Conservation (phyloP, 2,113 vertebrate species). For the Odocoileus virginianus region DNA sequence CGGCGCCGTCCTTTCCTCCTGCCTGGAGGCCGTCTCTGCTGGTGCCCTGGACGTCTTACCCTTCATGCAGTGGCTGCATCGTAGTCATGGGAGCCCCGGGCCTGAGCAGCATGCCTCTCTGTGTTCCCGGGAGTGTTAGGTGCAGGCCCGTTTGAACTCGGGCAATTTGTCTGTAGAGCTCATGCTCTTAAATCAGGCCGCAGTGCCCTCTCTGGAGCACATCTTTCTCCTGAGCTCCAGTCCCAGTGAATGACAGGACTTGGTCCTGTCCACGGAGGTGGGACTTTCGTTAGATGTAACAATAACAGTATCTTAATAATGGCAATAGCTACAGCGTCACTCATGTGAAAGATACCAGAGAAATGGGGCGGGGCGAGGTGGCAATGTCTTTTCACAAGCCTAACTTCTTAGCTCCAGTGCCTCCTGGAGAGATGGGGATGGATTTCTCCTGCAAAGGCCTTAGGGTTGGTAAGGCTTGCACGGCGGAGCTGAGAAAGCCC, state of each 20-base stretch:
- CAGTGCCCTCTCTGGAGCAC: not conserved
- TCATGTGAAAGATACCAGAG: not conserved
- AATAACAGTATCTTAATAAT: not conserved
- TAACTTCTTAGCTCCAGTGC: not conserved
- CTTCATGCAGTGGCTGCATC: not conserved
- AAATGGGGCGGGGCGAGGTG: too few relatives aligned
- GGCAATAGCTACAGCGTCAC: fast-evolving
- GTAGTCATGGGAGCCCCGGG: not conserved
- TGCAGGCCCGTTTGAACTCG: not conserved
- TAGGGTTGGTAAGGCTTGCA: not conserved
- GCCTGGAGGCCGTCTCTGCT: not conserved
- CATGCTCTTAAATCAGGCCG: too few relatives aligned
- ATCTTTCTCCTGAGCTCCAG: too few relatives aligned
- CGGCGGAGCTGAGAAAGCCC: not conserved
- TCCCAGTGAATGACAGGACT: not conserved
- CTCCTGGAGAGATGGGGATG: not conserved
- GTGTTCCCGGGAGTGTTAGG: not conserved
- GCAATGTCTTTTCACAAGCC: not conserved
- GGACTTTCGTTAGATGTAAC: too few relatives aligned
- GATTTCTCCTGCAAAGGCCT: not conserved
- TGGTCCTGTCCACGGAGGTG: not conserved
- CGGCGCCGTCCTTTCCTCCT: not conserved
- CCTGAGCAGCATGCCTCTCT: not conserved
- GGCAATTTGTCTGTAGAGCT: not conserved
- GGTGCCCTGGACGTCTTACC: not conserved